Conservation (phyloP, 2,113 vertebrate species). For the Megatriorchis doriae region DNA sequence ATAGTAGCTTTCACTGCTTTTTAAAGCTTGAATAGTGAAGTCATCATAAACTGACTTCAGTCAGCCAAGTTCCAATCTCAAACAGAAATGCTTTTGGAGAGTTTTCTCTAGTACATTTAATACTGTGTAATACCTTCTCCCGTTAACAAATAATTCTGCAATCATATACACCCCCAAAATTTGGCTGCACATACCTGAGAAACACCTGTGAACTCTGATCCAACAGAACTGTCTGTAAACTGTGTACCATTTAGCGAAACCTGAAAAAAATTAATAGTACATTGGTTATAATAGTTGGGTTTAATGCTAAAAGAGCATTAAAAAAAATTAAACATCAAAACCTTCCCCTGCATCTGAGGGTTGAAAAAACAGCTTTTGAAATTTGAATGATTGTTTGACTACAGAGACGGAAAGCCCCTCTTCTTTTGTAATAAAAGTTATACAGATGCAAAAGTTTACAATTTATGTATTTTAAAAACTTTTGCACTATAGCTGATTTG, state of each 20-base stretch:
- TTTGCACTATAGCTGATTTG: not conserved
- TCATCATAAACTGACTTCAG: not conserved
- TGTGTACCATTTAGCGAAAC: constrained; percentile 84
- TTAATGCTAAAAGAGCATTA: not conserved
- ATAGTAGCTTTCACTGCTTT: not conserved
- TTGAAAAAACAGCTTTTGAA: not conserved
- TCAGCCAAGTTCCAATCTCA: not conserved
- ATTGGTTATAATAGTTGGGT: not conserved
- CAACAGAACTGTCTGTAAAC: constrained; percentile 85
- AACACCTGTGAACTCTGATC: constrained; percentile 86
- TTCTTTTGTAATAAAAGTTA: not conserved
- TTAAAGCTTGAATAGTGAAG: not conserved
- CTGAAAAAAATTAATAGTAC: constrained; percentile 59
- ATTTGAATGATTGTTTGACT: not conserved
- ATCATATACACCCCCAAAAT: not conserved
- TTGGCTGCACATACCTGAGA: constrained; percentile 79
- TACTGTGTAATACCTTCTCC: not conserved
- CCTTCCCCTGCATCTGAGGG: not conserved
- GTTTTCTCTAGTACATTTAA: not conserved
- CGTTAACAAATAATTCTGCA: not conserved
- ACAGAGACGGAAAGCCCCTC: not conserved
- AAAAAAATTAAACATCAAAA: not conserved
- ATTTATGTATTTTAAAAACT: not conserved
- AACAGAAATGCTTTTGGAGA: not conserved
- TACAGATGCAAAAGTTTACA: not conserved